These are phyloP conservation scores for Symphodus melops DNA, from an alignment of 2,113 vertebrate species.

Conservation along the genomic window DNA sequence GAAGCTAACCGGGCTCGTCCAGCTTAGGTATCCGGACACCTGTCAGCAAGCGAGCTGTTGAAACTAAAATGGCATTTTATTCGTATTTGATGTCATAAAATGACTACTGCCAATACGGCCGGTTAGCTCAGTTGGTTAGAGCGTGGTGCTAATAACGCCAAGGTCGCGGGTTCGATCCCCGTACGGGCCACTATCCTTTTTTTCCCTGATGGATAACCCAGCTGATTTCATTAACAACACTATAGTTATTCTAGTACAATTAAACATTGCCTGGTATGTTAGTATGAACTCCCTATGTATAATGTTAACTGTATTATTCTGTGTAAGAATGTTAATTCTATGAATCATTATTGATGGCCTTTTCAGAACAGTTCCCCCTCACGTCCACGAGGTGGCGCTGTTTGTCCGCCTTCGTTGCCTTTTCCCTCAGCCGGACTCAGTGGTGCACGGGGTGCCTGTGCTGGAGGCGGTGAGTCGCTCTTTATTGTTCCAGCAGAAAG, in stretches of 20 bases:
- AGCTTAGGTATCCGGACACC: neutral
- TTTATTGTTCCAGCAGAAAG: conserved; percentile 71
- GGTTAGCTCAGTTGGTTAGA: conserved; percentile 82
- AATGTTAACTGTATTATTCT: too few relatives aligned
- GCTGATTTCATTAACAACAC: too few relatives aligned
- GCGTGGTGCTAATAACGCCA: conserved; percentile 82
- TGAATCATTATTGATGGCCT: neutral
- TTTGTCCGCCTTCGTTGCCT: neutral
- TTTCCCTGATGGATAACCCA: neutral
- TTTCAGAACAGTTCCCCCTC: neutral
- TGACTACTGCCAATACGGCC: neutral
- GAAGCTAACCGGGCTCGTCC: too few relatives aligned
- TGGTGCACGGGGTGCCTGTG: conserved; percentile 19
- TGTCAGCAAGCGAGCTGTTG: neutral
- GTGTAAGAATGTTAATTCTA: too few relatives aligned
- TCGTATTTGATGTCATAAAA: neutral
- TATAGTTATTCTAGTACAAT: too few relatives aligned
- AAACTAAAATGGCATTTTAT: neutral
- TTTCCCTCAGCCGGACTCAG: neutral
- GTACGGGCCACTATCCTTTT: conserved; percentile 68
- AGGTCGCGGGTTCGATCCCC: conserved; percentile 79
- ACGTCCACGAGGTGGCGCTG: conserved; percentile 12
- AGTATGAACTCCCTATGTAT: too few relatives aligned
- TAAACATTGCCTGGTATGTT: too few relatives aligned
- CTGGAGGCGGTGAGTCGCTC: conserved; percentile 62